Evolutionary conservation across 2,797 vertebrate species (phyloP).

Genomic region (Mormyrus hasselquistii): DNA sequence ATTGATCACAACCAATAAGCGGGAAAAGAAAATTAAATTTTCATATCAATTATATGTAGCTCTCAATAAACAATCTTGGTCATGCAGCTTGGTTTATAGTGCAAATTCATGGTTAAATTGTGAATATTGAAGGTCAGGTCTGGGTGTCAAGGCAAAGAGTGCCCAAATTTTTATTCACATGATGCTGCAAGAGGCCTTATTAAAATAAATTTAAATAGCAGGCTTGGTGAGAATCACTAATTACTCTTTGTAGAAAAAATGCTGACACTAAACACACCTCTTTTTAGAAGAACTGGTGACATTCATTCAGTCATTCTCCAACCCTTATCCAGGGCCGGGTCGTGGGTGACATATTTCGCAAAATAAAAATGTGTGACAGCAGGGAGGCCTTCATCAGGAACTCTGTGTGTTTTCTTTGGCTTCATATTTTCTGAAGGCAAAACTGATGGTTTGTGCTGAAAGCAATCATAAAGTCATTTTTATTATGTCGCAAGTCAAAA

Average conservation of each 20-base stretch:
- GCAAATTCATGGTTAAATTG: not conserved
- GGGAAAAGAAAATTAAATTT: not conserved
- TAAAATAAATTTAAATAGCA: conserved; percentile 9
- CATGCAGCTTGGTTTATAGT: conserved; percentile 12
- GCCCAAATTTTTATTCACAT: not conserved
- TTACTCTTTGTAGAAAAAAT: not conserved
- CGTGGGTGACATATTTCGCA: not conserved
- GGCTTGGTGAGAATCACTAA: not conserved
- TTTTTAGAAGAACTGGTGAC: not conserved
- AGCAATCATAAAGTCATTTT: too few species aligned
- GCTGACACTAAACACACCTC: not conserved
- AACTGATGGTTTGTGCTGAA: not conserved
- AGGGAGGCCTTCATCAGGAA: not conserved
- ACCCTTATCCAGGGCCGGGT: not conserved
- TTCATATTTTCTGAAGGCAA: not conserved
- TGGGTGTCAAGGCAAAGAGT: not conserved
- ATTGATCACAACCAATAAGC: conserved; percentile 8
- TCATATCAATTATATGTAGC: conserved; percentile 16
- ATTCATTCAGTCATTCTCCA: not conserved
- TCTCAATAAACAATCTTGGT: conserved; percentile 26
- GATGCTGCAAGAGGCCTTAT: conserved; percentile 20
- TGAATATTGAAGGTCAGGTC: not conserved
- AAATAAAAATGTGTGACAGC: not conserved
- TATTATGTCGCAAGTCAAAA: not conserved
- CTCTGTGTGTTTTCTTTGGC: not conserved